Percentiles rank a stretch among this genome's conserved stretches.
phyloP scores from a whole-genome alignment of 2,113 vertebrate species.

The Carettochelys insculpta region DNA sequence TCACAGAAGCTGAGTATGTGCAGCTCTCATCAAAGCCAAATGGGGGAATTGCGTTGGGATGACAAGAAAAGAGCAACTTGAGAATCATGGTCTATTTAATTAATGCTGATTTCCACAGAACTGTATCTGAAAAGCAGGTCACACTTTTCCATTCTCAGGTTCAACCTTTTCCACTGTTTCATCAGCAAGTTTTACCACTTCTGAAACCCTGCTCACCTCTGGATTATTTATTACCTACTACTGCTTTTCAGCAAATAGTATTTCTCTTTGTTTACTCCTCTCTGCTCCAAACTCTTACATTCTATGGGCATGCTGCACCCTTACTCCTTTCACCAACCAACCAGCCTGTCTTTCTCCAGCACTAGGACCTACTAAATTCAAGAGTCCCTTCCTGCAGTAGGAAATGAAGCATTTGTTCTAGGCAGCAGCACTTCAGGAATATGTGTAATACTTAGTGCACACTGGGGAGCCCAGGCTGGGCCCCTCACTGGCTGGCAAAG shows the following conservation, averaged over 20 bases:
- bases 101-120: constrained; percentile 19
- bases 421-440: background rate
- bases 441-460: background rate
- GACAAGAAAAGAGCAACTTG: constrained; percentile 16
- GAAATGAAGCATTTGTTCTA: background rate
- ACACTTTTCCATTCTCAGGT: background rate
- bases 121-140: background rate
- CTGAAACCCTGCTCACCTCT: background rate
- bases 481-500: too few relatives aligned
- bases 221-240: constrained; percentile 31
- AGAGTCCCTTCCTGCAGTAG: background rate
- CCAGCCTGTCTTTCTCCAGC: background rate
- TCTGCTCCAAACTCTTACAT: background rate
- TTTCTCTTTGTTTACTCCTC: background rate
- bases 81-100: constrained; percentile 16
- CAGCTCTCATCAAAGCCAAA: constrained; percentile 22
- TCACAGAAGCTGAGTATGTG: background rate
- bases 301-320: rapidly evolving
- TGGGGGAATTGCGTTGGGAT: background rate
- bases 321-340: background rate
- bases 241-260: background rate
- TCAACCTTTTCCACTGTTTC: constrained; percentile 15
- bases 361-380: background rate
- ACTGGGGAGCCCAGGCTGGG: too few relatives aligned
- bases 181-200: constrained; percentile 27